Evolutionary conservation across 1,140 invertebrate genomes (phyloP).

Genomic region (Augochlora pura): DNA sequence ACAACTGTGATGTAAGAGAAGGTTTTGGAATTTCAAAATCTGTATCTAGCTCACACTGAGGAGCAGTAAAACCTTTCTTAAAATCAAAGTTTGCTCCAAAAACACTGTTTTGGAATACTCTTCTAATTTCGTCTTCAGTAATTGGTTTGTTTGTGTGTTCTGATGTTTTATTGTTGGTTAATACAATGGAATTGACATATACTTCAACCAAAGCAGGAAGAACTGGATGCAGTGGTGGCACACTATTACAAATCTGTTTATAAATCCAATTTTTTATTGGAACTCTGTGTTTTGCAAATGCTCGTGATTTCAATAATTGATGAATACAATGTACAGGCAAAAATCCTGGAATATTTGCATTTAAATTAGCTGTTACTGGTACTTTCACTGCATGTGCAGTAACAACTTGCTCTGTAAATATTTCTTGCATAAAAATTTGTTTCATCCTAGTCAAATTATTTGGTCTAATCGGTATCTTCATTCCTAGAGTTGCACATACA

Average conservation of each 20-base stretch:
- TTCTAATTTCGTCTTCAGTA: constrained; percentile 92
- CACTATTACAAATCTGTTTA: constrained; percentile 93
- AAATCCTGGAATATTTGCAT: constrained; percentile 94
- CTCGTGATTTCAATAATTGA: constrained; percentile 95
- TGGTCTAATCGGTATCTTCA: constrained; percentile 95
- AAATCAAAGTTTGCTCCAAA: constrained; percentile 86
- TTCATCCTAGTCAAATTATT: constrained; percentile 96
- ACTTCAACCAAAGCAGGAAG: constrained; percentile 96
- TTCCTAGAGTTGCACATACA: constrained; percentile 95
- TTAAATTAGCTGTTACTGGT: constrained; percentile 94
- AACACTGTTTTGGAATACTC: constrained; percentile 90
- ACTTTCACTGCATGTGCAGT: constrained; percentile 97
- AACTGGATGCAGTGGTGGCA: constrained; percentile 94
- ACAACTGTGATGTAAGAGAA: constrained; percentile 91
- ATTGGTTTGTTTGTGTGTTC: constrained; percentile 95
- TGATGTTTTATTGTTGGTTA: constrained; percentile 87
- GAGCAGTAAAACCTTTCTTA: constrained; percentile 79
- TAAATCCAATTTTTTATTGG: constrained; percentile 98
- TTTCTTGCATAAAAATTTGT: constrained; percentile 97
- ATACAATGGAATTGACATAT: constrained; percentile 95
- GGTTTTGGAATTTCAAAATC: constrained; percentile 84
- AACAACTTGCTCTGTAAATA: constrained; percentile 98
- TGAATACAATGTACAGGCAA: constrained; percentile 98
- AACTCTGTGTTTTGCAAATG: constrained; percentile 97
- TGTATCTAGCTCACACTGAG: constrained; percentile 80